Percentiles rank a stretch among this genome's conserved stretches.
Conservation (phyloP, 2,888 invertebrate species). For the Xanthorhoe designata region DNA sequence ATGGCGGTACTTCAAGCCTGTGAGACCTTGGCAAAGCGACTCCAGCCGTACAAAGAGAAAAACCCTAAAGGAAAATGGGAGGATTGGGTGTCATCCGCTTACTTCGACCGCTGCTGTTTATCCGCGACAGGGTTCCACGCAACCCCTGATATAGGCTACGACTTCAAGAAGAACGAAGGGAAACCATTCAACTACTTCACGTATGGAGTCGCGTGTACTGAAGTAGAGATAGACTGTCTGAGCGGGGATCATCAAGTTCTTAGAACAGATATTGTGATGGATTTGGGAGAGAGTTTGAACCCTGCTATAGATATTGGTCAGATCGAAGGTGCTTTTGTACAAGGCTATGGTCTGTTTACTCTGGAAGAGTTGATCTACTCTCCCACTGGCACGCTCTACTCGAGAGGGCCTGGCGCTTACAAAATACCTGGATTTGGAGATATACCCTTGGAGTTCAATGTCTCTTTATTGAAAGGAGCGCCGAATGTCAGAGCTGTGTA, state of each 20-base stretch:
- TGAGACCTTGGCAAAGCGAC: constrained; percentile 88
- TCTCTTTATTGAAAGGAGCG: constrained; percentile 95
- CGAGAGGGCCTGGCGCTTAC: constrained; percentile 96
- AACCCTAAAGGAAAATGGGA: constrained; percentile 94
- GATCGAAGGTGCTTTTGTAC: constrained; percentile 97
- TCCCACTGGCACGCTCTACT: constrained; percentile 92
- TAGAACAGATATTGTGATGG: constrained; percentile 98
- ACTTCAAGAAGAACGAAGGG: constrained; percentile 89
- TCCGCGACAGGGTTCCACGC: constrained; percentile 94
- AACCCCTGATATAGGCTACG: constrained; percentile 90
- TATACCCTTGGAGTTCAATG: constrained; percentile 96
- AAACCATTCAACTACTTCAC: constrained; percentile 93
- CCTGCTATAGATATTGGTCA: constrained; percentile 99
- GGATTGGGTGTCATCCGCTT: constrained; percentile 92
- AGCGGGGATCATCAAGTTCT: constrained; percentile 97
- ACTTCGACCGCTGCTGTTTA: constrained; percentile 90
- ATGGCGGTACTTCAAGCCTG: constrained; percentile 96
- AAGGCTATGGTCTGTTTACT: constrained; percentile 97
- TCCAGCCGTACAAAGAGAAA: constrained; percentile 90
- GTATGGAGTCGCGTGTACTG: constrained; percentile 93
- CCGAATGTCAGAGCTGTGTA: constrained; percentile 96
- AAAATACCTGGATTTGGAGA: constrained; percentile 97
- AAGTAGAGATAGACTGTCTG: constrained; percentile 97
- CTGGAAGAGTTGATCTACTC: constrained; percentile 96
- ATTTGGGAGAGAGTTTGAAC: constrained; percentile 97